Percentiles rank a stretch among this genome's conserved stretches.
Conservation (phyloP, 2,888 invertebrate species). For the Drosophila macrothrix region DNA sequence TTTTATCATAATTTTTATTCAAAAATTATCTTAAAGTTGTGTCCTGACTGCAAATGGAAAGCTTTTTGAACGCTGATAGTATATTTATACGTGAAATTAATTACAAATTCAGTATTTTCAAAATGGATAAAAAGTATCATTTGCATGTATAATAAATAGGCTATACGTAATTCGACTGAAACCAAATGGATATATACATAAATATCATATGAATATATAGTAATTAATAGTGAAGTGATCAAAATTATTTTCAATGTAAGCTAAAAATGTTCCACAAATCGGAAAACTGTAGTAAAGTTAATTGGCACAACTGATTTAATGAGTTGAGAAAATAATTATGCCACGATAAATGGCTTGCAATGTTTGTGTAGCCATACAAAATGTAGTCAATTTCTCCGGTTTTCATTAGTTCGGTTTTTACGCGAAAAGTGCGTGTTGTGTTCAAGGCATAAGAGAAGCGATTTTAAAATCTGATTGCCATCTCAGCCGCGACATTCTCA, state of each 20-base stretch:
- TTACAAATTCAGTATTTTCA: not conserved
- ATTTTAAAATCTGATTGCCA: slow-evolving; percentile 22
- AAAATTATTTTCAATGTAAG: not conserved
- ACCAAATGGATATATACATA: not conserved
- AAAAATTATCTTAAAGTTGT: not conserved
- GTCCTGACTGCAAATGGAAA: not conserved
- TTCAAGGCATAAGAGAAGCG: not conserved
- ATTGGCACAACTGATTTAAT: not conserved
- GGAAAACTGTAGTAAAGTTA: not conserved
- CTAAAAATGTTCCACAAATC: not conserved
- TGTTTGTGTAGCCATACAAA: not conserved
- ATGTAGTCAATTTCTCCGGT: not conserved
- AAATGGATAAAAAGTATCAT: not conserved
- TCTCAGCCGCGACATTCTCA: slow-evolving; percentile 11
- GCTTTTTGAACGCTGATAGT: not conserved
- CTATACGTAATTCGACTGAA: not conserved
- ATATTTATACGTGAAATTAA: not conserved
- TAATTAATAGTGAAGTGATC: not conserved
- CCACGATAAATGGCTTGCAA: not conserved
- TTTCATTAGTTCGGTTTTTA: not conserved
- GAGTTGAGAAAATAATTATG: not conserved
- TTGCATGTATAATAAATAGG: not conserved
- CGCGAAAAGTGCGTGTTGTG: not conserved
- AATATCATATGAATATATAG: not conserved
- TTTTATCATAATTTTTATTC: not conserved